Conservation (phyloP, 2,797 vertebrate genomes). For the Chelmon rostratus region DNA sequence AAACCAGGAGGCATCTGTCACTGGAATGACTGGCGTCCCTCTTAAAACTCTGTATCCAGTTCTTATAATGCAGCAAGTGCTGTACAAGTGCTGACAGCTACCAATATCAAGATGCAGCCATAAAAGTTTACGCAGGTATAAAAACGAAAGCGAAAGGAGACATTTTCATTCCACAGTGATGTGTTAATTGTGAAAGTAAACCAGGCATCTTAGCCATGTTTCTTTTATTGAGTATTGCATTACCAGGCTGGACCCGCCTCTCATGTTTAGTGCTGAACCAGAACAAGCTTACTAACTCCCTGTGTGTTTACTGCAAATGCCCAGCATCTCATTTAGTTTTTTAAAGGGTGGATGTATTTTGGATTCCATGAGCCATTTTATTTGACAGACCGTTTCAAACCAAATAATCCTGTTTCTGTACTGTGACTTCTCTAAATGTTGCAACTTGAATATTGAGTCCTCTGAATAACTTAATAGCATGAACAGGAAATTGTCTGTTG, state of each 20-base stretch:
- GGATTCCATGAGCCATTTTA: background rate
- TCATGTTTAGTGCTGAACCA: background rate
- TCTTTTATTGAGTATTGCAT: slow-evolving; percentile 13
- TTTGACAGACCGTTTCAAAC: background rate
- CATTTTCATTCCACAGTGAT: slow-evolving; percentile 35
- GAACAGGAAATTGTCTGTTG: background rate
- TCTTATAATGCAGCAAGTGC: background rate
- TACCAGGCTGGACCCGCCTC: background rate
- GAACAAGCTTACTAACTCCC: background rate
- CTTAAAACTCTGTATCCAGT: background rate
- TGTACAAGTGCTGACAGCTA: background rate
- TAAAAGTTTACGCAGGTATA: slow-evolving; percentile 10
- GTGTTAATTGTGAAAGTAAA: slow-evolving; percentile 19
- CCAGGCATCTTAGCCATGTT: slow-evolving; percentile 13
- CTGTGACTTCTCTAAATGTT: background rate
- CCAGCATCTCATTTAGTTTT: background rate
- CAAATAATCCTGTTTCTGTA: background rate
- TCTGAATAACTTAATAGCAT: background rate
- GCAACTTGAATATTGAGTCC: background rate
- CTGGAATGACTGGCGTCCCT: background rate
- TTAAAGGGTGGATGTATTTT: background rate
- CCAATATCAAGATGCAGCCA: slow-evolving; percentile 7
- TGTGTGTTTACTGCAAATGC: background rate
- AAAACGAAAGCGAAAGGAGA: slow-evolving; percentile 4
- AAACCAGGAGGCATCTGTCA: background rate